Evolutionary conservation across 2,113 vertebrate genomes (phyloP).

Genomic region (Alaudala cheleensis): DNA sequence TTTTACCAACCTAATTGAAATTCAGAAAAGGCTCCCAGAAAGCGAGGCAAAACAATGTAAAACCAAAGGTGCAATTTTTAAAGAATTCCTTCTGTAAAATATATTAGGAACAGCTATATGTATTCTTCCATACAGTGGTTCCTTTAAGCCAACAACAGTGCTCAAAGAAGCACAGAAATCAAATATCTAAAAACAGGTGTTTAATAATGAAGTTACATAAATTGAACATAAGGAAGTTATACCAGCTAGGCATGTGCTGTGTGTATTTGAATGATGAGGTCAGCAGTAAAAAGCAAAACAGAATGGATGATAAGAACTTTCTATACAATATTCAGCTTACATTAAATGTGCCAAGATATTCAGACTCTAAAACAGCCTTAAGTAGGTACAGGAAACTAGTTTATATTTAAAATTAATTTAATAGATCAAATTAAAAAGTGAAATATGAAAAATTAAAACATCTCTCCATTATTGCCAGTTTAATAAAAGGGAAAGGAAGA

Average conservation of each 20-base stretch:
- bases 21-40: neutral
- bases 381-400: neutral
- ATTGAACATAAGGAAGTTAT: slow-evolving; percentile 73
- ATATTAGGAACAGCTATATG: neutral
- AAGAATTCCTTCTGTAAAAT: neutral
- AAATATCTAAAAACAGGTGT: slow-evolving; percentile 61
- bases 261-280: slow-evolving; percentile 49
- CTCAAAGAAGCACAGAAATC: neutral
- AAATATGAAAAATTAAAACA: slow-evolving; percentile 38
- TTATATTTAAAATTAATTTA: slow-evolving; percentile 44
- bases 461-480: neutral
- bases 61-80: neutral
- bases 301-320: slow-evolving; percentile 37
- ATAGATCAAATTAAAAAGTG: slow-evolving; percentile 9
- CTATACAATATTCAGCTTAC: slow-evolving; percentile 54
- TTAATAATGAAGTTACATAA: slow-evolving; percentile 73
- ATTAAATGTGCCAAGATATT: slow-evolving; percentile 33
- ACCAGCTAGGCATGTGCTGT: slow-evolving; percentile 28
- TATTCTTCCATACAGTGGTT: neutral
- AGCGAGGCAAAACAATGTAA: neutral
- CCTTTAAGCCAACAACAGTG: neutral
- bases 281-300: slow-evolving; percentile 26
- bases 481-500: slow-evolving; percentile 19
- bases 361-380: neutral
- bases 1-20: neutral